Conservation (phyloP, 1,140 invertebrate genomes). For the Habropoda laboriosa region DNA sequence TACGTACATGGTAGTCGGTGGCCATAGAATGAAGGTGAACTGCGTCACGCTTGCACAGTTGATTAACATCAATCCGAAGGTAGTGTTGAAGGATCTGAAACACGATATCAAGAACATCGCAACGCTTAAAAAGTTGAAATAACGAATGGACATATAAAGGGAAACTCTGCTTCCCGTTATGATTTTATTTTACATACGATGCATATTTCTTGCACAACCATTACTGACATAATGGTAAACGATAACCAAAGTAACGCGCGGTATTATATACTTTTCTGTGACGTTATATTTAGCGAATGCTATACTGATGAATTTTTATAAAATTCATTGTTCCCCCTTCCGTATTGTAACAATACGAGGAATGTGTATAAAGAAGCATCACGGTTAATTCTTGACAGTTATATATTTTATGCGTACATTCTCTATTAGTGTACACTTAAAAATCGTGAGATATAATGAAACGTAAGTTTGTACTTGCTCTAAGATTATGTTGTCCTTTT, state of each 20-base stretch:
- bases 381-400: not conserved
- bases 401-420: constrained; percentile 1
- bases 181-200: not conserved
- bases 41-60: constrained; percentile 73
- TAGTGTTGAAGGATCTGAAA: constrained; percentile 65
- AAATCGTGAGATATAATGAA: not conserved
- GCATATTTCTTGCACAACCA: constrained; percentile 2
- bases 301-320: constrained; percentile 23
- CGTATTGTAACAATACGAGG: not conserved
- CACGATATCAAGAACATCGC: constrained; percentile 13
- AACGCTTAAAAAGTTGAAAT: constrained; percentile 20
- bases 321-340: constrained; percentile 1
- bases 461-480: not conserved
- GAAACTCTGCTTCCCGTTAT: not conserved
- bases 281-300: not conserved
- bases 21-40: constrained; percentile 73
- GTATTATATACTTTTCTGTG: constrained; percentile 12
- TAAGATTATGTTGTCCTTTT: constrained; percentile 2
- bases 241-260: constrained; percentile 19
- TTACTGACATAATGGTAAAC: not conserved
- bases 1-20: constrained; percentile 74
- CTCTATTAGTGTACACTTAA: not conserved
- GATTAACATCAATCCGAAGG: constrained; percentile 74
- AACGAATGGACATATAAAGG: constrained; percentile 5
- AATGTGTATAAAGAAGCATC: not conserved